Evolutionary conservation across 2,797 vertebrate species (phyloP).

Genomic region (Perodicticus potto): DNA sequence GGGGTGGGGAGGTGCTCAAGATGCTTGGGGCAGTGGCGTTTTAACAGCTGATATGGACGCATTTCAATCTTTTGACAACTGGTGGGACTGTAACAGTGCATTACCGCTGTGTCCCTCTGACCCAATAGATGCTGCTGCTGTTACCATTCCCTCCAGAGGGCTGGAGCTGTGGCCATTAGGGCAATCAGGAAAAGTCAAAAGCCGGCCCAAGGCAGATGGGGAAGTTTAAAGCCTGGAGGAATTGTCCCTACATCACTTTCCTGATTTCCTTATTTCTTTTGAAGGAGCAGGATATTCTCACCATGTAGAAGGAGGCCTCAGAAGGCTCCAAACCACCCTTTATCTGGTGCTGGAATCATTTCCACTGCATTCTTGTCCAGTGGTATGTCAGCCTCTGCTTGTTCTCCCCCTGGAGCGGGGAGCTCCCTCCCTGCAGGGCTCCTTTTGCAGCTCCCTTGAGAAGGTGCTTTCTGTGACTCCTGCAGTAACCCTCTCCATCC

Average conservation of each 20-base stretch:
- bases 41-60: neutral
- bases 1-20: neutral
- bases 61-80: neutral
- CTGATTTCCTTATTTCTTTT: neutral
- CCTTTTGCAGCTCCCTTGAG: neutral
- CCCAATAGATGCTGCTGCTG: neutral
- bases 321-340: neutral
- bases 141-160: neutral
- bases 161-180: neutral
- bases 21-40: neutral
- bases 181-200: neutral
- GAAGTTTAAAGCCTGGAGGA: neutral
- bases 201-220: neutral
- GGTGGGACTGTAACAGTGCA: neutral
- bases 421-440: neutral
- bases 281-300: neutral
- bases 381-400: neutral
- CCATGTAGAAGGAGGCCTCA: neutral
- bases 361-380: neutral
- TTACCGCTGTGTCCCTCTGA: neutral
- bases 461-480: neutral
- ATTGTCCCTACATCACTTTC: neutral
- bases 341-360: neutral
- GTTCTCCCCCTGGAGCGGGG: rapidly evolving
- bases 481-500: neutral